Evolutionary conservation across 2,888 invertebrate genomes (phyloP).

Genomic region (Orgyia antiqua): DNA sequence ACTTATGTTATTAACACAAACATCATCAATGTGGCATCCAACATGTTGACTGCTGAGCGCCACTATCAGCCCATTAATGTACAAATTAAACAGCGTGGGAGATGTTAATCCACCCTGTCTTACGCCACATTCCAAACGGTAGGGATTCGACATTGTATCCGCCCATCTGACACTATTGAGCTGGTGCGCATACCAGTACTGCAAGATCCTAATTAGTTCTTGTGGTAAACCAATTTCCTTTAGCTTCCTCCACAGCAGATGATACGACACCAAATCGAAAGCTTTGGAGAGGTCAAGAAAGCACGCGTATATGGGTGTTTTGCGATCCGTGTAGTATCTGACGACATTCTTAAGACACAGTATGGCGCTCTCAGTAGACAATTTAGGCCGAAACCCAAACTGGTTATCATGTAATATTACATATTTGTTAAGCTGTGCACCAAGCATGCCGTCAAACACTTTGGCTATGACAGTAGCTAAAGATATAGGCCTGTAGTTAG

Average conservation of each 20-base stretch:
- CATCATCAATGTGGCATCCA: slow-evolving; percentile 2
- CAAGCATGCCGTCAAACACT: slow-evolving; percentile 17
- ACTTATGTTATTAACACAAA: neutral
- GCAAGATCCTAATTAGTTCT: neutral
- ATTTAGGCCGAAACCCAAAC: slow-evolving; percentile 16
- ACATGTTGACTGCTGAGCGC: neutral
- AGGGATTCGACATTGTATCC: neutral
- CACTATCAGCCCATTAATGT: slow-evolving; percentile 1
- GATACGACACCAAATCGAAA: slow-evolving; percentile 14
- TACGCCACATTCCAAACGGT: slow-evolving; percentile 8
- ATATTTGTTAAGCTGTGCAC: slow-evolving; percentile 10
- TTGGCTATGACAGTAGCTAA: slow-evolving; percentile 16
- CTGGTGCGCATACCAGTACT: slow-evolving; percentile 3
- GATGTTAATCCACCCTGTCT: slow-evolving; percentile 7
- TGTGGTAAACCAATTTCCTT: neutral
- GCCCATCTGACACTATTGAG: slow-evolving; percentile 5
- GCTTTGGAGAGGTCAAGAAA: slow-evolving; percentile 11
- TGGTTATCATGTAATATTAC: slow-evolving; percentile 17
- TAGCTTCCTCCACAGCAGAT: slow-evolving; percentile 9
- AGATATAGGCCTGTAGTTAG: slow-evolving; percentile 23
- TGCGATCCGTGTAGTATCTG: slow-evolving; percentile 5
- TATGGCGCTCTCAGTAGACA: slow-evolving; percentile 18
- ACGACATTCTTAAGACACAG: slow-evolving; percentile 18
- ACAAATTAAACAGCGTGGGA: slow-evolving; percentile 3
- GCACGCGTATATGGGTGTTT: slow-evolving; percentile 13